Conservation (phyloP, 2,797 vertebrate species). For the Florisuga fusca region DNA sequence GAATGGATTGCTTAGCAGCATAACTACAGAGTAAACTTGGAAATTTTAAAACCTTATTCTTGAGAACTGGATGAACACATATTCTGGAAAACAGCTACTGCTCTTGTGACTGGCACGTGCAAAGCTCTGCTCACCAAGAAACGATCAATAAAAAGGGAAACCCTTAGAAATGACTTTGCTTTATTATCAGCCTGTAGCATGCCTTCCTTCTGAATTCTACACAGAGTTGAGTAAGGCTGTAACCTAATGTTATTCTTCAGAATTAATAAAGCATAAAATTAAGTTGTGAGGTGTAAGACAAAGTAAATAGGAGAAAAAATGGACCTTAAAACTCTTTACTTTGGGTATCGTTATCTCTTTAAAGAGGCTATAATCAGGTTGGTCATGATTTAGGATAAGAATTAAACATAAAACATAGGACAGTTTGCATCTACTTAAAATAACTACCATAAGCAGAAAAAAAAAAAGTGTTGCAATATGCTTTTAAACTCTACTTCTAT, state of each 20-base stretch:
- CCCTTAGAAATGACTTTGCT: not conserved
- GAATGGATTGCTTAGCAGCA: not conserved
- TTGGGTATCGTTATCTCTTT: not conserved
- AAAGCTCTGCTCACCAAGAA: not conserved
- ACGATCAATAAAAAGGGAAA: not conserved
- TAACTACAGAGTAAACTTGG: not conserved
- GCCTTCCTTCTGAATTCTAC: not conserved
- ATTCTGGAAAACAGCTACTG: not conserved
- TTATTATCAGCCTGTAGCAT: not conserved
- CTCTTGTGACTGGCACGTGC: not conserved
- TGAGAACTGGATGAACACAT: not conserved
- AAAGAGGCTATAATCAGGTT: not conserved
- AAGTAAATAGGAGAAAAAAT: conserved; percentile 17
- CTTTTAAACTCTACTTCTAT: not conserved
- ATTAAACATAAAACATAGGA: not conserved
- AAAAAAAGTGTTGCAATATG: not conserved
- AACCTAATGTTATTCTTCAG: not conserved
- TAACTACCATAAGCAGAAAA: not conserved
- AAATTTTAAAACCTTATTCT: not conserved
- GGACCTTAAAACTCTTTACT: not conserved
- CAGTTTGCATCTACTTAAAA: not conserved
- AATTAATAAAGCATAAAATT: conserved; percentile 13
- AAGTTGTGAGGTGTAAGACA: not conserved
- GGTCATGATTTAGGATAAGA: not conserved
- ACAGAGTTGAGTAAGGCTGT: not conserved